Base-by-base conservation (phyloP, 1,140 invertebrate species). In the Dinoponera quadriceps region DNA sequence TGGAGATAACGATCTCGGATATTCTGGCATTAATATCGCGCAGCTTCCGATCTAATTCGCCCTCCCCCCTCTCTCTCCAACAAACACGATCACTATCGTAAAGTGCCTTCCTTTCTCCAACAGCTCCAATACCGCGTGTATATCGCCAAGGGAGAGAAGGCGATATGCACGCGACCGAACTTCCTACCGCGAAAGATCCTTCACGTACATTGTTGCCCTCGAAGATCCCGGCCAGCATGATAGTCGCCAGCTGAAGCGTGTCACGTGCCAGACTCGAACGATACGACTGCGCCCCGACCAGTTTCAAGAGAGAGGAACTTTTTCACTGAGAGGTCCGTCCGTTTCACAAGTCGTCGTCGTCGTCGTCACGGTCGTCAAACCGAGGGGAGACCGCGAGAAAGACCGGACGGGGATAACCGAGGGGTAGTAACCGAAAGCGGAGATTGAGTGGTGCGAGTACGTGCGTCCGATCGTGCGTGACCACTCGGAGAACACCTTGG, bases 141-240 rank as follows among this genome's bases (percentile, higher is more conserved):
- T 29, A 68, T 57, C 22, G 63, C 13, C 49, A n/a, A n/a, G 25
- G 25, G 14, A 2, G 16, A 57, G 20, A 44, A 22, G 18, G 13
- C 33, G 20, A 38, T 14, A 78, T 2, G 63, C 75, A 48, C 54
- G 75, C 75, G 25, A 57, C 18, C 33, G 29, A 69, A 18, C 13
- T 57, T 78, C 5, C 63, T 44, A 69, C n/a, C 51, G 65, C 65
- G 49, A 77, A 16, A 18, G 18, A 66, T 66, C 60, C 57, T 16
- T 88, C 85, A 92, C 92, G 49, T 91, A 92, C 92, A 92, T 92
- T 86, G 74, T 89, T 88, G 83, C 86, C 80, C 60, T 81, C 88
- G 88, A 85, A 88, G 85, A 91, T 88, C 85, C 88, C 90, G 89
- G 81, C 62, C 74, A 84, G 82, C 90, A 92, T 91, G 85, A 86